Conservation (phyloP, 2,113 vertebrate species). For the Turdus rufiventris region DNA sequence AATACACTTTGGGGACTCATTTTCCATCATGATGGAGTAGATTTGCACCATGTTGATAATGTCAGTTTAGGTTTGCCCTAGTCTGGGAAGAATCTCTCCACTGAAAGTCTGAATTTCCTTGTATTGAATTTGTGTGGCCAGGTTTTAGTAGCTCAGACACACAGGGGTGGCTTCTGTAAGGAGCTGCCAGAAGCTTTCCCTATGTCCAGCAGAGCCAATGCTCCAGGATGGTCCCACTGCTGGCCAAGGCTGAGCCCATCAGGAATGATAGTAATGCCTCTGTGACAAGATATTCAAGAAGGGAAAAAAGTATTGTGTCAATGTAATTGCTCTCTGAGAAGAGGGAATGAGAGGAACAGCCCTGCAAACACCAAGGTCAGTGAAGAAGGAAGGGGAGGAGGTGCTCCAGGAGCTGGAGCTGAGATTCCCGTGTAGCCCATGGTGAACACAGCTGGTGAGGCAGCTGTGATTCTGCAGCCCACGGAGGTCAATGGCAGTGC, state of each 20-base stretch:
- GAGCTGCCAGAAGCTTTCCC: neutral
- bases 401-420: neutral
- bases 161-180: neutral
- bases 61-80: neutral
- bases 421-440: neutral
- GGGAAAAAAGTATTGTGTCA: no score
- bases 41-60: neutral
- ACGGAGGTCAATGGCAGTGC: rapidly evolving
- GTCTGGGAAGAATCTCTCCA: neutral
- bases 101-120: neutral
- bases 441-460: neutral
- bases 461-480: neutral
- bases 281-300: neutral
- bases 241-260: neutral
- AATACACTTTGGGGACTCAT: neutral
- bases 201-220: neutral
- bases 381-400: neutral
- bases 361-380: neutral
- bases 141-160: neutral
- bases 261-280: neutral
- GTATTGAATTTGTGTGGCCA: neutral
- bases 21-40: neutral
- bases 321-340: neutral
- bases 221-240: neutral
- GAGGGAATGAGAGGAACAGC: neutral